Conservation (phyloP, 1,140 invertebrate species). For the Drosophila santomea region DNA sequence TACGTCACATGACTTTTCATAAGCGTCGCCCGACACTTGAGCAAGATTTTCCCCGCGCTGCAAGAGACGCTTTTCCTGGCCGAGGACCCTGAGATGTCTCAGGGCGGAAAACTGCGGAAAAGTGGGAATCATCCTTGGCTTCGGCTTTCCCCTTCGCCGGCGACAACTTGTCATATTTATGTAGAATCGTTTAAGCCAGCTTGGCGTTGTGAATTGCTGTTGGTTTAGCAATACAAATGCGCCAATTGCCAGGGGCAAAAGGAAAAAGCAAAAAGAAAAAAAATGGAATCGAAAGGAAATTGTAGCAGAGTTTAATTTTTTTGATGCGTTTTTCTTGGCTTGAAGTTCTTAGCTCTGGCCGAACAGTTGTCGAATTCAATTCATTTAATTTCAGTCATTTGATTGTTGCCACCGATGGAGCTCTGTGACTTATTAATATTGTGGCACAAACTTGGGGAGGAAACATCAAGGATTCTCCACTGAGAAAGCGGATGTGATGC, state of each 20-base stretch:
- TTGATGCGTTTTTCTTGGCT: conserved; percentile 2
- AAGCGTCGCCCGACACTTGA: conserved; percentile 71
- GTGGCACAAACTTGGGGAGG: conserved; percentile 5
- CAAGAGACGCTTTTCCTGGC: conserved; percentile 37
- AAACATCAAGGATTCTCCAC: conserved; percentile 7
- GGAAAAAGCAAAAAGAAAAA: background rate
- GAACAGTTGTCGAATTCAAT: conserved; percentile 50
- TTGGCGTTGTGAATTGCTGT: conserved; percentile 38
- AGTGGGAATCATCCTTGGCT: conserved; percentile 32
- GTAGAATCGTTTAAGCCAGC: conserved; percentile 71
- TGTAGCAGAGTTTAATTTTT: conserved; percentile 26
- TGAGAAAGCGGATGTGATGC: background rate
- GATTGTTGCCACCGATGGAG: conserved; percentile 25
- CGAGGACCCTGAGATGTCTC: conserved; percentile 47
- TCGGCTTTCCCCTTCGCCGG: conserved; percentile 16
- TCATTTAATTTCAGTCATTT: conserved; percentile 73
- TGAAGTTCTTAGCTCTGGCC: conserved; percentile 23
- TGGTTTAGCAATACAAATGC: conserved; percentile 60
- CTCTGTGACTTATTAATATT: conserved; percentile 13
- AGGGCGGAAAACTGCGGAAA: conserved; percentile 38
- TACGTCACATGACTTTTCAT: conserved; percentile 80
- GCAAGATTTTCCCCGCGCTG: conserved; percentile 11
- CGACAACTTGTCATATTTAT: conserved; percentile 77
- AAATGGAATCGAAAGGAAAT: background rate
- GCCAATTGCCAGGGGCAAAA: conserved; percentile 50